Evolutionary conservation across 2,797 vertebrate species (phyloP).

Genomic region (Okamejei kenojei): DNA sequence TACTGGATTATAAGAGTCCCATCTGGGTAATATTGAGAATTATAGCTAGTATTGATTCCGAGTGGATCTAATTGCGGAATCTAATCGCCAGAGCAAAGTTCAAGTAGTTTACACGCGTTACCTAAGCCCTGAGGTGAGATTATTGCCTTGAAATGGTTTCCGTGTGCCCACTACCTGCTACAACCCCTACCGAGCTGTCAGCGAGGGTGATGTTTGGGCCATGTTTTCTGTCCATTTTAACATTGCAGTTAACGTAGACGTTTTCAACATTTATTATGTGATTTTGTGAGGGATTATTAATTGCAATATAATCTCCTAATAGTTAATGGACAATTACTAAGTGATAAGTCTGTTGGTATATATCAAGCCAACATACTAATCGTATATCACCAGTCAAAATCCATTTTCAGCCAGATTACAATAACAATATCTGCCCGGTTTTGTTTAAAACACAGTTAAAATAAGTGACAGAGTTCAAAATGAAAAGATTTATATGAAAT

Average conservation of each 20-base stretch:
- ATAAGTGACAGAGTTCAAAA: not conserved
- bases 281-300: slow-evolving; percentile 9
- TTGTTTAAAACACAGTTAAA: not conserved
- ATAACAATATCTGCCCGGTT: not conserved
- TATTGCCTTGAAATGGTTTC: not conserved
- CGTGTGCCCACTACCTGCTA: not conserved
- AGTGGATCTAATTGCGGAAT: not conserved
- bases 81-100: slow-evolving; percentile 7
- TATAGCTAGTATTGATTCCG: not conserved
- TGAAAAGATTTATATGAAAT: not conserved
- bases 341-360: not conserved
- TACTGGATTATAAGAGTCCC: not conserved
- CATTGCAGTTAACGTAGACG: not conserved
- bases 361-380: not conserved
- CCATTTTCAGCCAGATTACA: slow-evolving; percentile 1
- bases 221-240: not conserved
- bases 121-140: not conserved
- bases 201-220: not conserved
- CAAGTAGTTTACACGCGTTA: not conserved
- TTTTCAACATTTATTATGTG: not conserved
- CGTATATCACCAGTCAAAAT: not conserved
- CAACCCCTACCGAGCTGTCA: not conserved
- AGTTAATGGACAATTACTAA: not conserved
- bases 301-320: not conserved
- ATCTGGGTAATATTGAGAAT: not conserved